Evolutionary conservation across 2,113 vertebrate genomes (phyloP), one percentile per base, ranked within the genome.

Genomic region (Onychostruthus taczanowskii): DNA sequence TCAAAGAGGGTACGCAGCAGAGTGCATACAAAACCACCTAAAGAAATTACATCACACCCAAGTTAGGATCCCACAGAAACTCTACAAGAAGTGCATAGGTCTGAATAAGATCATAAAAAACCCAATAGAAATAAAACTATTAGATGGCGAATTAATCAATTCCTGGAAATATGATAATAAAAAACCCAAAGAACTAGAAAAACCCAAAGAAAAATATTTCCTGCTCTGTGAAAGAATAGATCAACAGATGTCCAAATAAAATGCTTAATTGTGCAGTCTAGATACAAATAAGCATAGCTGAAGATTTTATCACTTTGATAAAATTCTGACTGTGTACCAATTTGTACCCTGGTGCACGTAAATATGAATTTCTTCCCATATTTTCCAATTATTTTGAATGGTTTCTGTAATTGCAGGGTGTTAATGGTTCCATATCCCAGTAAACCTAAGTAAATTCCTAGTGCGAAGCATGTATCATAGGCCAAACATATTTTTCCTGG

Each of bases 1-100:
- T 50, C 6, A 73, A 23, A 30, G 16, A 68, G 35, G 6, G 2
- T 39, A 70, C 1, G 0, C 6, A 50, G 8, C 2, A 7, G 1
- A 55, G 20, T 28, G 3, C 4, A 35, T 11, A 10, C 3, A 50
- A 59, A 83, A 30, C 39, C 59, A 55, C 26, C 18, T 52, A 16
- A 68, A 56, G 30, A 86, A 44, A 53, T 26, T 20, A 49, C 44
- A 52, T 15, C 30, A 68, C 5, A 52, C 4, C 10, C 9, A 53
- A 13, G 1, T 59, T 5, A 59, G 3, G 30, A 83, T 59, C 14
- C 7, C 5, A 2, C 1, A 64, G 39, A 92, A 73, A 63, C 4
- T 27, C 30, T 47, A 15, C 15, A 61, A 39, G 26, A 67, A 44
- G 6, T 43, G 12, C 10, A 30, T 1, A 50, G 9, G 30, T 58